These are phyloP conservation scores for Tupaia chinensis DNA, from an alignment of 2,113 vertebrate species.

Conservation along the genomic window DNA sequence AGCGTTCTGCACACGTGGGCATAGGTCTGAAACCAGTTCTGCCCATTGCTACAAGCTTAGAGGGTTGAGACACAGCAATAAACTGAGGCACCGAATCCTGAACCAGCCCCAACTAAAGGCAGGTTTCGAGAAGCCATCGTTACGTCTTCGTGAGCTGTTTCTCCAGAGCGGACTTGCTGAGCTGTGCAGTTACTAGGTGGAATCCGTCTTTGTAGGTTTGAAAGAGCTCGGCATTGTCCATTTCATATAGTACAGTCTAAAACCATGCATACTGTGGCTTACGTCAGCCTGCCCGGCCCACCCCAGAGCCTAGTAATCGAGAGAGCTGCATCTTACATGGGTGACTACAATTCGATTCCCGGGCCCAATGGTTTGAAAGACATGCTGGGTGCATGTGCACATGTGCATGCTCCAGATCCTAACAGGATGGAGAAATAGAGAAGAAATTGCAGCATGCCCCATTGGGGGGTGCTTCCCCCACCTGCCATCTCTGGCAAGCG, in stretches of 20 bases:
- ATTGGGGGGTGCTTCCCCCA: too few relatives aligned
- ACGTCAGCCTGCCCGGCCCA: background rate
- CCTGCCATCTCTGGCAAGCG: too few relatives aligned
- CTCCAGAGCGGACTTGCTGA: background rate
- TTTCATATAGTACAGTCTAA: background rate
- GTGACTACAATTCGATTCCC: too few relatives aligned
- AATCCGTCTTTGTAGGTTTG: background rate
- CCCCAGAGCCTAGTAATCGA: too few relatives aligned
- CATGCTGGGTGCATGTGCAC: too few relatives aligned
- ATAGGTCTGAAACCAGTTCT: background rate
- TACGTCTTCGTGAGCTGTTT: background rate
- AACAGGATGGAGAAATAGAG: too few relatives aligned
- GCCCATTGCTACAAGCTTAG: background rate
- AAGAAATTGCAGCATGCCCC: too few relatives aligned
- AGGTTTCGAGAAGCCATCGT: background rate
- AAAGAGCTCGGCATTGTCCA: background rate
- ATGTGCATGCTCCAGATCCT: too few relatives aligned
- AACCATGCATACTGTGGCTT: background rate
- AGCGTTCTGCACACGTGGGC: accelerated
- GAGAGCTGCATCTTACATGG: too few relatives aligned
- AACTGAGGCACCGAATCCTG: background rate
- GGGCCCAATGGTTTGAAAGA: too few relatives aligned
- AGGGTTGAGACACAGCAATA: background rate
- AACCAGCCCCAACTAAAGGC: background rate
- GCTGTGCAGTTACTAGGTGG: background rate